Base-by-base conservation (phyloP, 2,888 invertebrate species). In the Oscheius sp. region DNA sequence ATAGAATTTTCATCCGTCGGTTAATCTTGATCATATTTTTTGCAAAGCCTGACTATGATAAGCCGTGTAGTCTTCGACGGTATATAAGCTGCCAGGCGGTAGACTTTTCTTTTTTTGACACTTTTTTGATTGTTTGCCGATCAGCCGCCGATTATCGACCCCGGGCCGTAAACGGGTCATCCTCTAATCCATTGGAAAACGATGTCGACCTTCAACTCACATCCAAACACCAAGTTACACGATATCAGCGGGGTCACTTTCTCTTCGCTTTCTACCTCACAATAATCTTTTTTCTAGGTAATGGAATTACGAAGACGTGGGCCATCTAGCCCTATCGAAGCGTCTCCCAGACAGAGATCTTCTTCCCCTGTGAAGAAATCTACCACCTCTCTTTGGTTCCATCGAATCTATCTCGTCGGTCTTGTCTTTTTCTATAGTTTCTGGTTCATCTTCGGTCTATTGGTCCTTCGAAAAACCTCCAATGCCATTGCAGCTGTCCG, bases 391-490 rank as follows among this genome's bases (percentile, higher is more conserved):
- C 28, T 20, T 17, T 64, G 64, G 64, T 44, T 44, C 24, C n/a
- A 8, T 5, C 24, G n/a, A 8, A 22, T 57, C 4, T 67, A 38
- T 32, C 44, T 24, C 4, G 32, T 59, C n/a, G n/a, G 36, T 17
- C 26, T 67, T n/a, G 30, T 36, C 9, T 26, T 63, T 3, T 78
- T 75, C 74, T 78, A 78, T 50, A 59, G 71, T 3, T 78, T 78
- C 51, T 78, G 79, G 78, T 80, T 81, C 50, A 33, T 80, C 9
- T 77, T 80, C 63, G 77, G 80, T 22, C 69, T 83, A 6, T 70
- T 84, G 14, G 82, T 85, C 2, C 70, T 85, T 12, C 66, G 85
- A 54, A 85, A 85, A 68, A 85, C 85, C 9, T 70, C 76, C n/a
- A 78, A 77, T 47, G 85, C 85, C 12, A 84, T 82, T n/a, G 67